A percentile compares a stretch with the other conserved stretches of the same genome.
phyloP scores from a whole-genome alignment of 2,888 invertebrate genomes.

The Gnatocerus cornutus region DNA sequence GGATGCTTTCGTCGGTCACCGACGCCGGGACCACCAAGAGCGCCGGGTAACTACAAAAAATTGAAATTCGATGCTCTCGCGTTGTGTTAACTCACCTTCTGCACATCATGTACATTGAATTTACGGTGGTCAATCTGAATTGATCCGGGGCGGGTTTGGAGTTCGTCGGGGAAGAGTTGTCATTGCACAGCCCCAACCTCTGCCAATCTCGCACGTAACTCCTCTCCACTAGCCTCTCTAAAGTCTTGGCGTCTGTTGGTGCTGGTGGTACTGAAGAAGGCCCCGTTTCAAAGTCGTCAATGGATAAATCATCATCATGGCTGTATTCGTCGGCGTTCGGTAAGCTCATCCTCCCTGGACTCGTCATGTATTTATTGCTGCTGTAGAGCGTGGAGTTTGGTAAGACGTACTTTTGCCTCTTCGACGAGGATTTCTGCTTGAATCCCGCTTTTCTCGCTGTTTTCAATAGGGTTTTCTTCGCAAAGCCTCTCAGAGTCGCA shows the following conservation, averaged over 20 bases:
- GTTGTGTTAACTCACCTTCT: conserved; percentile 76
- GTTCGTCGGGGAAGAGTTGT: conserved; percentile 68
- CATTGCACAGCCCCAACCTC: conserved; percentile 76
- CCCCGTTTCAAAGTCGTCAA: conserved; percentile 78
- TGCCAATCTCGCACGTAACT: conserved; percentile 94
- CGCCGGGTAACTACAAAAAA: conserved; percentile 91
- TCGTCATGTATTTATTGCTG: conserved; percentile 76
- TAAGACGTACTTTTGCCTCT: conserved; percentile 91
- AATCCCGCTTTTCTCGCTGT: conserved; percentile 95
- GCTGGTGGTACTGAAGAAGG: conserved; percentile 71
- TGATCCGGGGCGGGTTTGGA: conserved; percentile 75
- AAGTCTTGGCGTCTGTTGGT: conserved; percentile 82
- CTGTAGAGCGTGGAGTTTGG: conserved; percentile 75
- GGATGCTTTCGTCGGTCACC: conserved; percentile 92
- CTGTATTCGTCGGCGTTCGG: conserved; percentile 80
- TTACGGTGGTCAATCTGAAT: conserved; percentile 89
- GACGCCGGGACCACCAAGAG: conserved; percentile 90
- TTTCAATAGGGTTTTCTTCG: conserved; percentile 93
- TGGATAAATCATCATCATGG: conserved; percentile 82
- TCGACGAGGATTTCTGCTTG: conserved; percentile 89
- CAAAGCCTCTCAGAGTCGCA: conserved; percentile 93
- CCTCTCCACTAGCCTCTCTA: conserved; percentile 90
- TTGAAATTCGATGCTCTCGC: no score
- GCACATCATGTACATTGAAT: conserved; percentile 90
- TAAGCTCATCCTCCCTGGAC: conserved; percentile 83